Evolutionary conservation across 2,797 vertebrate species (phyloP).

Genomic region (Distichodus sexfasciatus): DNA sequence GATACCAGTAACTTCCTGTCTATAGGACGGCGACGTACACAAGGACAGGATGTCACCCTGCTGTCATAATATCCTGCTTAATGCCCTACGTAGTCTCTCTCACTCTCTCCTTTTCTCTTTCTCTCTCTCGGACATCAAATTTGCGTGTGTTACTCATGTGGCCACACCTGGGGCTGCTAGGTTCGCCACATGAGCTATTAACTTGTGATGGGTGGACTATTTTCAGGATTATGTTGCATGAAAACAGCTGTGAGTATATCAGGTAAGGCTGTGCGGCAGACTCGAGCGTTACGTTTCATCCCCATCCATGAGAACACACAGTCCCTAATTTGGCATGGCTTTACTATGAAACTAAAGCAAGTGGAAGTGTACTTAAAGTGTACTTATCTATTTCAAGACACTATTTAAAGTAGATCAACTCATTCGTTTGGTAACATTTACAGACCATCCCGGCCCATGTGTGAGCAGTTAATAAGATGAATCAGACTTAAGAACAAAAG

Average conservation of each 20-base stretch:
- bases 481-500: slow-evolving; percentile 31
- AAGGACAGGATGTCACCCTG: slow-evolving; percentile 8
- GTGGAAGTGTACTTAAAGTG: too few relatives aligned
- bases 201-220: background rate
- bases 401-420: background rate
- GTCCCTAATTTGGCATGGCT: background rate
- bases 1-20: slow-evolving; percentile 30
- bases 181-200: background rate
- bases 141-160: background rate
- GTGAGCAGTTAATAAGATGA: slow-evolving; percentile 54
- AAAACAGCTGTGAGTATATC: too few relatives aligned
- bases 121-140: background rate
- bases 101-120: background rate
- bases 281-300: too few relatives aligned
- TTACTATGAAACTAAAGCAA: background rate
- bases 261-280: too few relatives aligned
- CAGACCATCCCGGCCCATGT: too few relatives aligned
- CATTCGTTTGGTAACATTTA: too few relatives aligned
- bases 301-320: too few relatives aligned
- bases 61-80: slow-evolving; percentile 1
- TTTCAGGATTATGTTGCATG: background rate
- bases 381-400: too few relatives aligned
- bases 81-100: background rate
- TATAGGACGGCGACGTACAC: slow-evolving; percentile 5
- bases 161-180: background rate